Percentiles rank a stretch among this genome's conserved stretches.
Evolutionary conservation across 2,888 invertebrate species (phyloP).

Genomic region (Ophion slaviceki): DNA sequence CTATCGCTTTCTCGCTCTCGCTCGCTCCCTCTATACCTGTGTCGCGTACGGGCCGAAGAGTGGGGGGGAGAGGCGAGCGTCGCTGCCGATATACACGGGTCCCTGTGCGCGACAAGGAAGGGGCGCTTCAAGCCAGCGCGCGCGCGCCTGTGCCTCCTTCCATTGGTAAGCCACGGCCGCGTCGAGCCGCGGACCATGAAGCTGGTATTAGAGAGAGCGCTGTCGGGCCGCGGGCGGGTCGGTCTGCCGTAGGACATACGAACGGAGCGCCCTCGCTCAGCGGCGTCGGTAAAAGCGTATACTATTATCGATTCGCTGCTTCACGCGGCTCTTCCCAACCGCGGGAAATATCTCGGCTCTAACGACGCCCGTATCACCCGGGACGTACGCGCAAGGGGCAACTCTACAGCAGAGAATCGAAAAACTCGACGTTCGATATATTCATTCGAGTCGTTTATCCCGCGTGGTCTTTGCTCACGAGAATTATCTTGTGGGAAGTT

Average conservation of each 20-base stretch:
- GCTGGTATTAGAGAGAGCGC: constrained; percentile 26
- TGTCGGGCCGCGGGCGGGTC: background rate
- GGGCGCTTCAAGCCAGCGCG: constrained; percentile 37
- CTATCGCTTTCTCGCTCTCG: constrained; percentile 12
- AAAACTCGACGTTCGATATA: constrained; percentile 16
- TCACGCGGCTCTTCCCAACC: constrained; percentile 66
- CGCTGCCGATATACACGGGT: constrained; percentile 33
- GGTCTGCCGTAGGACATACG: constrained; percentile 23
- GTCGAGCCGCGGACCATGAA: constrained; percentile 23
- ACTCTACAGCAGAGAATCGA: background rate
- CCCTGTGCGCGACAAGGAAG: constrained; percentile 33
- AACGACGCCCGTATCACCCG: constrained; percentile 3
- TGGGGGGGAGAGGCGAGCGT: constrained; percentile 16
- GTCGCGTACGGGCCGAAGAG: background rate
- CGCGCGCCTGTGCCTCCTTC: constrained; percentile 42
- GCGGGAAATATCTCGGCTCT: constrained; percentile 72
- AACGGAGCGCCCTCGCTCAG: constrained; percentile 67
- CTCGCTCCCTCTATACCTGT: constrained; percentile 15
- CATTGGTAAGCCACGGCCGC: constrained; percentile 26
- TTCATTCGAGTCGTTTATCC: background rate
- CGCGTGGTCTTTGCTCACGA: background rate
- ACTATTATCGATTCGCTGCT: constrained; percentile 77
- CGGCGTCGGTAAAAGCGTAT: constrained; percentile 79
- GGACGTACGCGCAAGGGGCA: background rate
- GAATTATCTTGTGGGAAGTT: background rate